phyloP scores from a whole-genome alignment of 1,140 invertebrate genomes.

The Meteorus sp. region DNA sequence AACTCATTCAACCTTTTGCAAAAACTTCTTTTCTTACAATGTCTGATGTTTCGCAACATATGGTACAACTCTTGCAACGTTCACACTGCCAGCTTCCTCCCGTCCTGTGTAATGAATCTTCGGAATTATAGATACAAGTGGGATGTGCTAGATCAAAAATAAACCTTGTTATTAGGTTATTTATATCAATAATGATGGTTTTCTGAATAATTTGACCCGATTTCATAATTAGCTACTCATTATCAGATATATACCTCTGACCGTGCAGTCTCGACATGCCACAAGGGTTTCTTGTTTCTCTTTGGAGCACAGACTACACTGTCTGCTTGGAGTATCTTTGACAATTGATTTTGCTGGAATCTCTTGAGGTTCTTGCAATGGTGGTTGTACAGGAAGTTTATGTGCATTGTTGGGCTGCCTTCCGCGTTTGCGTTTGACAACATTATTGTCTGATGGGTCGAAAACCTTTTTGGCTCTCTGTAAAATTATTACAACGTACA shows the following conservation, averaged over 20 bases:
- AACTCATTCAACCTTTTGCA: too few relatives aligned
- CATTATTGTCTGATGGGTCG: slow-evolving; percentile 76
- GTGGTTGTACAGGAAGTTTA: slow-evolving; percentile 55
- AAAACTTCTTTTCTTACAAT: slow-evolving; percentile 61
- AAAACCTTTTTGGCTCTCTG: slow-evolving; percentile 74
- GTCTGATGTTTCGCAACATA: slow-evolving; percentile 72
- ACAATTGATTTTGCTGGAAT: slow-evolving; percentile 34
- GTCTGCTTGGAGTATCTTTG: slow-evolving; percentile 59
- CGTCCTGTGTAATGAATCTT: slow-evolving; percentile 66
- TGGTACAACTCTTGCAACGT: slow-evolving; percentile 70
- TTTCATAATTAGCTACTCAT: slow-evolving; percentile 10
- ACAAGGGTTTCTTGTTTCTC: slow-evolving; percentile 67
- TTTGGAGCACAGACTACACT: slow-evolving; percentile 56
- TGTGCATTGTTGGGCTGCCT: slow-evolving; percentile 62
- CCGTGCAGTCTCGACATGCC: slow-evolving; percentile 77
- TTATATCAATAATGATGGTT: background rate
- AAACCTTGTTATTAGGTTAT: slow-evolving; percentile 8
- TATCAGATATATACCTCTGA: slow-evolving; percentile 64
- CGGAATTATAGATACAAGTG: slow-evolving; percentile 66
- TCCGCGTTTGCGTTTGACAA: slow-evolving; percentile 68
- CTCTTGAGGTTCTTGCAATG: slow-evolving; percentile 46
- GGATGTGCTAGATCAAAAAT: slow-evolving; percentile 63
- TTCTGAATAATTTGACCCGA: background rate
- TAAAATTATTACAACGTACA: slow-evolving; percentile 24
- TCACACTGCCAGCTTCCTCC: slow-evolving; percentile 74